Evolutionary conservation across 2,797 vertebrate genomes (phyloP).

Genomic region (Molothrus ater): DNA sequence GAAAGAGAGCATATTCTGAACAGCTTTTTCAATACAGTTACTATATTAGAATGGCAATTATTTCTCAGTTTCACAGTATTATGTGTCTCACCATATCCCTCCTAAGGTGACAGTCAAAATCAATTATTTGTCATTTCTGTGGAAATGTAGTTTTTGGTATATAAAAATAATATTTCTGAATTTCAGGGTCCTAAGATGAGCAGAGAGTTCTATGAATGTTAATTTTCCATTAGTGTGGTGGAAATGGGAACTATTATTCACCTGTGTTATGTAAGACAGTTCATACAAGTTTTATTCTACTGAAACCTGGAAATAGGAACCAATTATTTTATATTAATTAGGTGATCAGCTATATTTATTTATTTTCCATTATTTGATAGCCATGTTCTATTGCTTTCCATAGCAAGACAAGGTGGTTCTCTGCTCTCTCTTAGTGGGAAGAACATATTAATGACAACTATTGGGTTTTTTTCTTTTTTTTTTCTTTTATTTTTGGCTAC

Average conservation of each 20-base stretch:
- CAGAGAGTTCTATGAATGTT: background rate
- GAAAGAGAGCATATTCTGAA: background rate
- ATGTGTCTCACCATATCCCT: background rate
- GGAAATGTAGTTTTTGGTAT: background rate
- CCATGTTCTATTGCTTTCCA: background rate
- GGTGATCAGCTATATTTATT: background rate
- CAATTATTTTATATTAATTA: background rate
- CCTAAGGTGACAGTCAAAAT: background rate
- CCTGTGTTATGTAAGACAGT: background rate
- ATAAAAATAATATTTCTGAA: background rate
- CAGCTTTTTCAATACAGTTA: background rate
- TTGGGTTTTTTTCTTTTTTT: no score
- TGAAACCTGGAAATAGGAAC: background rate
- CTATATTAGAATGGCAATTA: background rate
- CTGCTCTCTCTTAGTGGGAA: background rate
- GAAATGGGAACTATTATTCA: background rate
- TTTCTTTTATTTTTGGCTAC: accelerated
- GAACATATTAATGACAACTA: background rate
- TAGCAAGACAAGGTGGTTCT: background rate
- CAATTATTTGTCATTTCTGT: background rate
- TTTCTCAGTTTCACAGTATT: background rate
- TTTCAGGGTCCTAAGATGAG: background rate
- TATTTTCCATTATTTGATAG: background rate
- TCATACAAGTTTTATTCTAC: background rate
- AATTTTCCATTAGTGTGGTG: background rate